Base-by-base conservation (phyloP, 2,888 invertebrate genomes). In the Tridacna gigas region DNA sequence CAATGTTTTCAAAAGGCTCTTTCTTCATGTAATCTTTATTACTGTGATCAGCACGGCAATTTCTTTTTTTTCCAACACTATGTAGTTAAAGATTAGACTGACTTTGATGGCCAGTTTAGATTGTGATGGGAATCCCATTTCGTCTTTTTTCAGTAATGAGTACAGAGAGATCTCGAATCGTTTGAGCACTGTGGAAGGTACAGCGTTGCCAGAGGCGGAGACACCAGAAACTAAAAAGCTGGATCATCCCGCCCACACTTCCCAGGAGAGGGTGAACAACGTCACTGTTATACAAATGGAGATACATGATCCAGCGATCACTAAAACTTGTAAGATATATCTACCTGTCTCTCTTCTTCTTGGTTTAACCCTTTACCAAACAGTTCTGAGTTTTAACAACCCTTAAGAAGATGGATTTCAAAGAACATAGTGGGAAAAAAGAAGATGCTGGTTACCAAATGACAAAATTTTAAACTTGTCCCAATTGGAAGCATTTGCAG, bases 241-340 rank as follows among this genome's bases (percentile, higher is more conserved):
- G 2, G 88, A 89, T n/a, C 91, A 92, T 71, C 91, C 92, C 0
- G 89, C 90, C 26, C 91, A 91, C 71, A 90, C 90, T 9, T 92
- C 92, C 11, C 84, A 90, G 77, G 88, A 87, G 26, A 74, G 91
- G 5, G 85, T 91, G 11, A 91, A 89, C 78, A 90, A 84, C 75
- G 88, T 92, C 61, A 91, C 92, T 0, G 83, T 89, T 47, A 90
- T 94, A 47, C 85, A 83, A 45, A 89, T 93, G 69, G 90, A 93
- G n/a, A 87, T 93, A 22, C 79, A 74, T 9, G 93, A 94, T 82
- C 90, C 92, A 2, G 79, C 89, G 15, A 84, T 93, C 45, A 91
- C 91, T 7, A 90, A 91, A 84, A 88, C 91, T 84, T 92, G 93
- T 93, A 75, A 73, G 84, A 25, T 18, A 7, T 22, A 3, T 63